Conservation (phyloP, 2,888 invertebrate genomes). For the Mythimna lalbum region DNA sequence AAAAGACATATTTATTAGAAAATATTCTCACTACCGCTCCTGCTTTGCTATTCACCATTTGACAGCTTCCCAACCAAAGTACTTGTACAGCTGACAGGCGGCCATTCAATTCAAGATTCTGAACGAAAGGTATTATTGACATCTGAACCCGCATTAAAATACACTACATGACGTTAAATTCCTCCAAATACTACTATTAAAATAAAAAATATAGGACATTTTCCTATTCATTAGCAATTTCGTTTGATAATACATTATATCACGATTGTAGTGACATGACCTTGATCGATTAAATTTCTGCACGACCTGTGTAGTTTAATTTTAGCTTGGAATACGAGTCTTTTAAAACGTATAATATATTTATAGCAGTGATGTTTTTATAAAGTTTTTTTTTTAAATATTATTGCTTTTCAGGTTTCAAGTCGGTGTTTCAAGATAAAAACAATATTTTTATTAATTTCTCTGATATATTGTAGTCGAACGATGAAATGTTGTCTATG, state of each 20-base stretch:
- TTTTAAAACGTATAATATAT: not conserved
- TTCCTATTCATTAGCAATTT: slow-evolving; percentile 18
- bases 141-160: slow-evolving; percentile 10
- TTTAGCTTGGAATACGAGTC: slow-evolving; percentile 13
- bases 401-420: not conserved
- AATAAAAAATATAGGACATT: slow-evolving; percentile 1
- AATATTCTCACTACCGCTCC: slow-evolving; percentile 85
- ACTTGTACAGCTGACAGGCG: slow-evolving; percentile 78
- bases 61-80: slow-evolving; percentile 74
- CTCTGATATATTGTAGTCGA: not conserved
- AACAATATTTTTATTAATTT: not conserved
- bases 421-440: not conserved
- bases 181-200: slow-evolving; percentile 3
- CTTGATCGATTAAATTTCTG: slow-evolving; percentile 56
- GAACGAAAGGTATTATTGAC: slow-evolving; percentile 65
- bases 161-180: slow-evolving; percentile 5
- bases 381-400: not conserved
- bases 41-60: slow-evolving; percentile 81
- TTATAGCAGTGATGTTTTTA: not conserved
- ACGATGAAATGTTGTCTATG: not conserved
- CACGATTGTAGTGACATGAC: slow-evolving; percentile 44
- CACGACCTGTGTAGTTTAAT: slow-evolving; percentile 37
- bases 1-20: slow-evolving; percentile 87
- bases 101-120: slow-evolving; percentile 69
- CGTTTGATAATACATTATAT: slow-evolving; percentile 31